These are phyloP conservation scores for Sebastes matsubarae DNA, from an alignment of 2,797 vertebrate species.

Conservation along the genomic window DNA sequence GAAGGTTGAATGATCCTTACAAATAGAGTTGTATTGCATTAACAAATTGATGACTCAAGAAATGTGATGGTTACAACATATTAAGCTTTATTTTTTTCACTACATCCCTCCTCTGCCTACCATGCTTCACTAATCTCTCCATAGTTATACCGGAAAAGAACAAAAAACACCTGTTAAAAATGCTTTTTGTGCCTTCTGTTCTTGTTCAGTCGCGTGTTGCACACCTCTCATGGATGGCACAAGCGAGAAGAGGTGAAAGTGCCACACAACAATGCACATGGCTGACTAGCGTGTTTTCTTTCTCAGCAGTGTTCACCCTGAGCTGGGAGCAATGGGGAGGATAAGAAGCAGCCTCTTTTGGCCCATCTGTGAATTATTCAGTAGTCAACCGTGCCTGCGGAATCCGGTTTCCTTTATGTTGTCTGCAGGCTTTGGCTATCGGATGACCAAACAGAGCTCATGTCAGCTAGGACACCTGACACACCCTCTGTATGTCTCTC, in stretches of 20 bases:
- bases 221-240: background rate
- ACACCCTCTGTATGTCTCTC: slow-evolving; percentile 27
- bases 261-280: slow-evolving; percentile 19
- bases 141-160: background rate
- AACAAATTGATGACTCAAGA: background rate
- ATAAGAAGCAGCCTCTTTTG: slow-evolving; percentile 58
- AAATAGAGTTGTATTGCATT: background rate
- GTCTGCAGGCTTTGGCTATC: slow-evolving; percentile 60
- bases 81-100: background rate
- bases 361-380: slow-evolving; percentile 82
- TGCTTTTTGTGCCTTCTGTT: slow-evolving; percentile 2
- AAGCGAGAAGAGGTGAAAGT: slow-evolving; percentile 31
- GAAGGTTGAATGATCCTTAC: background rate
- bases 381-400: slow-evolving; percentile 51
- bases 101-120: background rate
- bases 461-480: slow-evolving; percentile 57
- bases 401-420: slow-evolving; percentile 73
- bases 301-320: slow-evolving; percentile 39
- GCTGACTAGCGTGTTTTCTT: slow-evolving; percentile 25
- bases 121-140: background rate
- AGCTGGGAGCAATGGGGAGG: slow-evolving; percentile 49
- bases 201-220: background rate
- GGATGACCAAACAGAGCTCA: slow-evolving; percentile 58
- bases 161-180: background rate
- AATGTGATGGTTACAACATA: background rate